Percentiles rank a stretch among this genome's conserved stretches.
These are phyloP conservation scores for Crocidura indochinensis DNA, from an alignment of 2,797 vertebrate genomes.

Conservation along the genomic window DNA sequence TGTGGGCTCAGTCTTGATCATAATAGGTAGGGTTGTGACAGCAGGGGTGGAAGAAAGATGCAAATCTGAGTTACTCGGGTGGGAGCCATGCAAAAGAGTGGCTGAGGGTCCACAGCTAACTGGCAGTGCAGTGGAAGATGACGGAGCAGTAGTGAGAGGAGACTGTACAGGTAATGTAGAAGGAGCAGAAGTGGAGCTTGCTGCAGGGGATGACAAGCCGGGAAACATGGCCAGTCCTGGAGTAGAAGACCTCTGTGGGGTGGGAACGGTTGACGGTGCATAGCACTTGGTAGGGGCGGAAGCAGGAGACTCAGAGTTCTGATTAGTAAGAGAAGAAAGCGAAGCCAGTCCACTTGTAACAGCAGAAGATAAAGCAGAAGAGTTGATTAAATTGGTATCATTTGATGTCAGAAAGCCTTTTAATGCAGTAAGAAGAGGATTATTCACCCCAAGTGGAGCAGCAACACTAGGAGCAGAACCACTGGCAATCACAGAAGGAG, in stretches of 20 bases:
- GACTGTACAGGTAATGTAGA: constrained; percentile 84
- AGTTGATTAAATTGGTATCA: constrained; percentile 90
- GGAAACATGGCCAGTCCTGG: constrained; percentile 90
- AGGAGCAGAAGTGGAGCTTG: constrained; percentile 84
- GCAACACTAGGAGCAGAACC: constrained; percentile 89
- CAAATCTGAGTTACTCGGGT: constrained; percentile 85
- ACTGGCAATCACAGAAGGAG: constrained; percentile 87
- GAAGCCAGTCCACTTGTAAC: constrained; percentile 91
- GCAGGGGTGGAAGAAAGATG: constrained; percentile 83
- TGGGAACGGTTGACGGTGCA: constrained; percentile 91
- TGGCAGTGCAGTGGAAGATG: constrained; percentile 71
- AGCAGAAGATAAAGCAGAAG: constrained; percentile 87
- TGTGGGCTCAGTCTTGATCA: constrained; percentile 90
- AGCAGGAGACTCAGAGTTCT: constrained; percentile 85
- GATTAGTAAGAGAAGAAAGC: constrained; percentile 89
- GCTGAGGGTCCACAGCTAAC: constrained; percentile 86
- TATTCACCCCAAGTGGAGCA: constrained; percentile 90
- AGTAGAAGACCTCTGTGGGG: constrained; percentile 91
- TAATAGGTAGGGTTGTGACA: constrained; percentile 77
- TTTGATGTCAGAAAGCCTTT: constrained; percentile 93
- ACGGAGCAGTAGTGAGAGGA: constrained; percentile 77
- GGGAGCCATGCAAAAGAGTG: constrained; percentile 86
- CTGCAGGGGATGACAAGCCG: constrained; percentile 87
- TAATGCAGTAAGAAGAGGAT: constrained; percentile 90
- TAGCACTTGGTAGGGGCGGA: constrained; percentile 94